These are phyloP conservation scores for Paracentrotus lividus DNA, from an alignment of 53 echinoderm and acorn worm species.

Conservation along the genomic window DNA sequence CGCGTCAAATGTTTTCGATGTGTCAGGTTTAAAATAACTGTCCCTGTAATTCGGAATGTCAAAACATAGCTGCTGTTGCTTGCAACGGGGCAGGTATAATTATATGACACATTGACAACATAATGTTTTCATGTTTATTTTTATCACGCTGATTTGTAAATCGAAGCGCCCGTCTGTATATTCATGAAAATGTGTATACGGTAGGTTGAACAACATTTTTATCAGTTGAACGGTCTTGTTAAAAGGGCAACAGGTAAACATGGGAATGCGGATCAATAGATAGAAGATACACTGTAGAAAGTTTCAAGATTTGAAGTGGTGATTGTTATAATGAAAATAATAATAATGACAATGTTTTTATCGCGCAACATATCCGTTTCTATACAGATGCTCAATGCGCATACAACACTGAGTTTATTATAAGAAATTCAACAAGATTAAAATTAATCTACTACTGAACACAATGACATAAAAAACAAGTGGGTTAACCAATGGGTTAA, in stretches of 20 bases:
- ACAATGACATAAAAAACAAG: too few species aligned
- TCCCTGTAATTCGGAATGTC: not conserved
- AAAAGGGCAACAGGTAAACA: too few species aligned
- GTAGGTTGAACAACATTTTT: not conserved
- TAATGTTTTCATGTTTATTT: not conserved
- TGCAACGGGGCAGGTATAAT: not conserved
- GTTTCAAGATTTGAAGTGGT: too few species aligned
- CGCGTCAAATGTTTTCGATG: not conserved
- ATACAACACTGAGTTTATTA: too few species aligned
- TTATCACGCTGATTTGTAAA: not conserved
- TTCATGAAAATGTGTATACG: not conserved
- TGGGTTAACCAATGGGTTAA: too few species aligned
- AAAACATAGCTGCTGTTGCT: not conserved
- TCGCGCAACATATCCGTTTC: too few species aligned
- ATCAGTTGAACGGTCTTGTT: not conserved
- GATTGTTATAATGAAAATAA: too few species aligned
- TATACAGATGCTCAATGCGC: too few species aligned
- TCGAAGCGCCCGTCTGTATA: not conserved
- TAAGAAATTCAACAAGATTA: too few species aligned
- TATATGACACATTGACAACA: not conserved
- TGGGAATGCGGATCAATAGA: too few species aligned
- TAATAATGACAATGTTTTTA: too few species aligned
- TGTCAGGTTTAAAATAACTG: not conserved
- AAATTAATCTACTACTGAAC: too few species aligned
- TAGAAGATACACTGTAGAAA: not conserved